phyloP scores from a whole-genome alignment of 2,113 vertebrate genomes.

The Anseranas semipalmata region DNA sequence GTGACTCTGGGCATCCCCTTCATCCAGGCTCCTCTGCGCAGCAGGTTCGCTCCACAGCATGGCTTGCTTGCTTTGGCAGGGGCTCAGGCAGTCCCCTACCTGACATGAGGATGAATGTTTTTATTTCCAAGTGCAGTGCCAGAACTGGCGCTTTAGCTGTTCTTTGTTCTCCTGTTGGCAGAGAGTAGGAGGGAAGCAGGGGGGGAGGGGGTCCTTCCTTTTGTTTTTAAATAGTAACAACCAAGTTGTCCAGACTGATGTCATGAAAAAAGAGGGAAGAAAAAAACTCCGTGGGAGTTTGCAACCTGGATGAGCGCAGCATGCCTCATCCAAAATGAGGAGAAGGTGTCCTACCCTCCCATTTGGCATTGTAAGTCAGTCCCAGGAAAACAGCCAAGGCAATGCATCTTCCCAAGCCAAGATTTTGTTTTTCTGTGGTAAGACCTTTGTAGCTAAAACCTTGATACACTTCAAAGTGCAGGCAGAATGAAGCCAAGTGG shows the following conservation, averaged over 20 bases:
- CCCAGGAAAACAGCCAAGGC: conserved; percentile 17
- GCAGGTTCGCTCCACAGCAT: background rate
- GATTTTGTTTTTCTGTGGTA: background rate
- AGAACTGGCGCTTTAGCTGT: conserved; percentile 51
- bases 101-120: conserved; percentile 65
- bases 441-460: background rate
- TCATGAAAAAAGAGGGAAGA: background rate
- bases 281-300: background rate
- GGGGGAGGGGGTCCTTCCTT: conserved; percentile 21
- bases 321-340: conserved; percentile 31
- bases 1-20: conserved; percentile 21
- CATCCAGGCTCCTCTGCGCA: background rate
- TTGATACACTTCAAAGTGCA: background rate
- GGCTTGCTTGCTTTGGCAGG: conserved; percentile 42
- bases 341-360: background rate
- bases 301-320: background rate
- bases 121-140: conserved; percentile 43
- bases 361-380: background rate
- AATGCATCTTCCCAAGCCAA: background rate
- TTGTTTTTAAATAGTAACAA: conserved; percentile 60
- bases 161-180: conserved; percentile 63
- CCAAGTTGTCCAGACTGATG: background rate
- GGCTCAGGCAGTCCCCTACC: conserved; percentile 43
- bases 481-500: background rate
- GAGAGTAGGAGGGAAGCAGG: background rate